A percentile compares a stretch with the other conserved stretches of the same genome.
Evolutionary conservation across 1,140 invertebrate species (phyloP).

Genomic region (Solenopsis fugax): DNA sequence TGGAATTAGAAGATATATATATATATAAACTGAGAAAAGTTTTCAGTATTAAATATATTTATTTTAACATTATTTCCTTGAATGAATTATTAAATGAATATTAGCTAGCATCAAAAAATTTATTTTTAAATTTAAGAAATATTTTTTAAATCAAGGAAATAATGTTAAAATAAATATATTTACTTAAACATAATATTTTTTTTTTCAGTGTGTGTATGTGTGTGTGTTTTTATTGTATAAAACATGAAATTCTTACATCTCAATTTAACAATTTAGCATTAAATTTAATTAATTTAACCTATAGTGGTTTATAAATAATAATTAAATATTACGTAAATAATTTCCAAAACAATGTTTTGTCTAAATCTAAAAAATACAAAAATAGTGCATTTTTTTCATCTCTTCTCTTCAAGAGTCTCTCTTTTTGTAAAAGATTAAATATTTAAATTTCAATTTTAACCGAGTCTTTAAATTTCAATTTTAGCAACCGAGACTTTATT

Average conservation of each 20-base stretch:
- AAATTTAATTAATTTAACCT: neutral
- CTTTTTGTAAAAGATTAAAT: neutral
- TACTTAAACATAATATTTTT: too few species aligned
- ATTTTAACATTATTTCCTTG: too few species aligned
- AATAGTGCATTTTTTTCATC: neutral
- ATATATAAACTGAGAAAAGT: too few species aligned
- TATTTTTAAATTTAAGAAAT: too few species aligned
- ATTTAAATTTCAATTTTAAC: conserved; percentile 13
- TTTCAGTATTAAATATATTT: too few species aligned
- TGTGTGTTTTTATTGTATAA: too few species aligned
- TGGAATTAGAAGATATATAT: neutral
- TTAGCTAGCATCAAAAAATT: too few species aligned
- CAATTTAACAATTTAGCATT: neutral
- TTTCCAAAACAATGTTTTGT: neutral
- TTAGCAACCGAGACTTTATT: conserved; percentile 1
- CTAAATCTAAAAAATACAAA: neutral
- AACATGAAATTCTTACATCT: neutral
- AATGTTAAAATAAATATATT: neutral
- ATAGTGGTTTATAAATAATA: neutral
- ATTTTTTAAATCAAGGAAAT: too few species aligned
- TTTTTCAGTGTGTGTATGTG: too few species aligned
- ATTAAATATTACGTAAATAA: neutral
- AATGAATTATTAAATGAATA: too few species aligned
- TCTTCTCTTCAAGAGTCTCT: neutral
- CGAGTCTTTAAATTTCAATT: neutral